These are phyloP conservation scores for Danio aesculapii DNA, from an alignment of 2,797 vertebrate genomes.

Conservation along the genomic window DNA sequence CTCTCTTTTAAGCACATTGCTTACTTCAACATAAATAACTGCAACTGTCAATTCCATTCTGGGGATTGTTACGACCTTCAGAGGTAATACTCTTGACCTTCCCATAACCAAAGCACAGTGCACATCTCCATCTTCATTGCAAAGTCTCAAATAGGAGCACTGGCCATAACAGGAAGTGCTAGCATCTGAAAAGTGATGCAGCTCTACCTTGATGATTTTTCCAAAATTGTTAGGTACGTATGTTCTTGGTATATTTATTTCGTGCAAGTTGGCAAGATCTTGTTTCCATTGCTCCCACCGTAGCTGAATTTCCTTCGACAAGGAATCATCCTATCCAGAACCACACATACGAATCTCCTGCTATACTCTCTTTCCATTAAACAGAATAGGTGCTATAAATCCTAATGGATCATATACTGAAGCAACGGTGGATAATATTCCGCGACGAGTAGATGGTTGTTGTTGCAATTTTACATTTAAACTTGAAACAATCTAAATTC, in stretches of 20 bases:
- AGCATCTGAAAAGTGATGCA: background rate
- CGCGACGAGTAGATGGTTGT: background rate
- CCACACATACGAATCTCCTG: background rate
- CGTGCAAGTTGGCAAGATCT: background rate
- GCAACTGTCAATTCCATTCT: background rate
- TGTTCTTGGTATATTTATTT: background rate
- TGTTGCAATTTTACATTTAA: background rate
- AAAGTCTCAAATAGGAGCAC: background rate
- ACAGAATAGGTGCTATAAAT: background rate
- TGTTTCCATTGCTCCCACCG: background rate
- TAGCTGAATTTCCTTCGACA: background rate
- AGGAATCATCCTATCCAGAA: background rate
- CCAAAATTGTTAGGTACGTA: background rate
- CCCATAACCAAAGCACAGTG: background rate
- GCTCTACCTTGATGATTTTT: background rate
- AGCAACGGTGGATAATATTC: background rate
- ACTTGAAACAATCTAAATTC: background rate
- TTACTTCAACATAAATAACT: background rate
- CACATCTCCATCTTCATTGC: background rate
- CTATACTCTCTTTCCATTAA: background rate
- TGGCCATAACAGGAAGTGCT: background rate
- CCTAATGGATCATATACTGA: background rate
- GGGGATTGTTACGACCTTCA: background rate
- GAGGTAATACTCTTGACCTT: background rate
- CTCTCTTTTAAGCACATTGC: background rate